phyloP scores from a whole-genome alignment of 2,888 invertebrate genomes.

The Cistogaster globosa region DNA sequence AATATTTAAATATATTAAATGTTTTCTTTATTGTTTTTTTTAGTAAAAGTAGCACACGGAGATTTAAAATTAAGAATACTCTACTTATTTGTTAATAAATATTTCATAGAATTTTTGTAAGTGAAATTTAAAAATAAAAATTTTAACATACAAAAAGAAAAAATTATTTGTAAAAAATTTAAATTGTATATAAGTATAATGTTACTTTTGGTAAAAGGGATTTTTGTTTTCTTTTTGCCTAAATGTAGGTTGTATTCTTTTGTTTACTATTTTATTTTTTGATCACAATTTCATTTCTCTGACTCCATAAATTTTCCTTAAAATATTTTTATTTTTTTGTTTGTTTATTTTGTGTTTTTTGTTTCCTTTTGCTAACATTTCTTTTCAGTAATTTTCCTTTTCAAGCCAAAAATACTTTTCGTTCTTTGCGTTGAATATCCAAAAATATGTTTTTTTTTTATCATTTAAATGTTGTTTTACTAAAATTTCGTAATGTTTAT shows the following conservation, averaged over 20 bases:
- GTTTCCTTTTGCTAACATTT: conserved; percentile 43
- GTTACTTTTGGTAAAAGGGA: conserved; percentile 41
- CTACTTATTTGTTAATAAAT: conserved; percentile 69
- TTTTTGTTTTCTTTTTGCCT: conserved; percentile 61
- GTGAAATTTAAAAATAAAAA: conserved; percentile 9
- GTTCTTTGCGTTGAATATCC: conserved; percentile 61
- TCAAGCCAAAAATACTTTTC: conserved; percentile 65
- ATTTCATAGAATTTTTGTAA: conserved; percentile 52
- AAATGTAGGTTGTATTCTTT: conserved; percentile 65
- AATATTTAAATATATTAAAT: conserved; percentile 59
- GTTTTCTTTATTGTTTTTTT: conserved; percentile 53
- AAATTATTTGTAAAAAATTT: conserved; percentile 36
- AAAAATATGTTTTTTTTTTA: conserved; percentile 64
- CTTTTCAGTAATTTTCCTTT: conserved; percentile 39
- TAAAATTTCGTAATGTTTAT: conserved; percentile 56
- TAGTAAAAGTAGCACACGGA: conserved; percentile 79
- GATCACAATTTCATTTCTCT: conserved; percentile 82
- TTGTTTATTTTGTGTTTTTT: conserved; percentile 51
- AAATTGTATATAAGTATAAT: conserved; percentile 29
- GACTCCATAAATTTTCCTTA: conserved; percentile 74
- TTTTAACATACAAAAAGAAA: background rate
- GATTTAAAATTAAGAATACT: conserved; percentile 75
- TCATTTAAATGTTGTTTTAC: conserved; percentile 10
- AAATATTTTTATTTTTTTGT: conserved; percentile 58
- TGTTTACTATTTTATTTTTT: conserved; percentile 71